Conservation (phyloP, 2,797 vertebrate species). For the Darevskia mixta region DNA sequence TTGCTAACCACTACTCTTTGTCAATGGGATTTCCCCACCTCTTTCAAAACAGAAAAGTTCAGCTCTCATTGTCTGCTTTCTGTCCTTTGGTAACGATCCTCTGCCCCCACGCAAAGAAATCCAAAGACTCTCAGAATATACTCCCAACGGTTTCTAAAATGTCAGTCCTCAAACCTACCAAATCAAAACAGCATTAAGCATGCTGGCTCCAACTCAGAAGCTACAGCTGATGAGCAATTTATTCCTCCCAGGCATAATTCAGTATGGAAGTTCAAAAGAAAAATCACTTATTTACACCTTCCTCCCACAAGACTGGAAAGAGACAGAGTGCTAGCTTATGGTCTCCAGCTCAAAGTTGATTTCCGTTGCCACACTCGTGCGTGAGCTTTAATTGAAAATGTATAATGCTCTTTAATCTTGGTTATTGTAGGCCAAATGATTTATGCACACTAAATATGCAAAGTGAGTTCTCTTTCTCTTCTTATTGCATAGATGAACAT, state of each 20-base stretch:
- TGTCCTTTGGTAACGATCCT: background rate
- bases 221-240: background rate
- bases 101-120: background rate
- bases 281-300: background rate
- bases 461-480: background rate
- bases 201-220: background rate
- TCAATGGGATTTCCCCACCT: background rate
- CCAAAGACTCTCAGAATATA: background rate
- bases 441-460: background rate
- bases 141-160: background rate
- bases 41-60: background rate
- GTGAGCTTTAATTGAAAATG: slow-evolving; percentile 28
- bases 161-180: background rate
- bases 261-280: background rate
- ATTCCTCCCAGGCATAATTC: slow-evolving; percentile 3
- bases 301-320: background rate
- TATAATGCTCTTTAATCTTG: slow-evolving; percentile 35
- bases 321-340: background rate
- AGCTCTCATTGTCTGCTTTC: background rate
- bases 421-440: slow-evolving; percentile 16
- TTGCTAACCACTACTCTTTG: background rate
- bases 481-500: background rate
- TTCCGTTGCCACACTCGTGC: background rate
- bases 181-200: slow-evolving; percentile 8
- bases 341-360: background rate